Evolutionary conservation across 1,140 invertebrate species (phyloP), one percentile per base, ranked within the genome.

Genomic region (Oncopeltus fasciatus): DNA sequence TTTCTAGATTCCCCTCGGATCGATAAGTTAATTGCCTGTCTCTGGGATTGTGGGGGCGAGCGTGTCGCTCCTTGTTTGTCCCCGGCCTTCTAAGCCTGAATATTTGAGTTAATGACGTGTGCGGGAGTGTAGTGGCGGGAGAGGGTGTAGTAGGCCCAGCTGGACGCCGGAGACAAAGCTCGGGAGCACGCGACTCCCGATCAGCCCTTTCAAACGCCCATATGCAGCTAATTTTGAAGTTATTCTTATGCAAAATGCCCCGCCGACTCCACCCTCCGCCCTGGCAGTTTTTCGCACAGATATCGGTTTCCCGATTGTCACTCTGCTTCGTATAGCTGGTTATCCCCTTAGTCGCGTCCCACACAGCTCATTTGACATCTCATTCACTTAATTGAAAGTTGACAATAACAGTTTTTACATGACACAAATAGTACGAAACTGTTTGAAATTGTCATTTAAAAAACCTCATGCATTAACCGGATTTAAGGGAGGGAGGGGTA

Each of bases 151-250:
- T n/a, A n/a, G n/a, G n/a, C n/a, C n/a, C n/a, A n/a, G n/a, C n/a
- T n/a, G n/a, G n/a, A n/a, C n/a, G n/a, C n/a, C n/a, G n/a, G n/a
- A n/a, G 44, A 46, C 44, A 46, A 46, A 20, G 44, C 4, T 20
- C 44, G 65, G 24, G n/a, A n/a, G 38, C 61, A 57, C 57, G 33
- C 33, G 29, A 31, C 66, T 47, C 68, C 66, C 58, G 57, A 47
- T 20, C 56, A 44, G 47, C 59, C 49, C 62, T 33, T 49, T 29
- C 43, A 62, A 59, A 53, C 59, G 61, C 59, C 61, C 65, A 63
- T 63, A 67, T 65, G 67, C 64, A 28, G 53, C 60, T 51, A 59
- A 61, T 61, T 61, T 56, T 43, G 56, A 61, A 61, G 60, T 61
- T 49, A 59, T 63, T 57, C 61, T 57, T 38, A 59, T 63, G 61